A percentile compares a stretch with the other conserved stretches of the same genome.
These are phyloP conservation scores for Chroicocephalus ridibundus DNA, from an alignment of 2,113 vertebrate species.

Conservation along the genomic window DNA sequence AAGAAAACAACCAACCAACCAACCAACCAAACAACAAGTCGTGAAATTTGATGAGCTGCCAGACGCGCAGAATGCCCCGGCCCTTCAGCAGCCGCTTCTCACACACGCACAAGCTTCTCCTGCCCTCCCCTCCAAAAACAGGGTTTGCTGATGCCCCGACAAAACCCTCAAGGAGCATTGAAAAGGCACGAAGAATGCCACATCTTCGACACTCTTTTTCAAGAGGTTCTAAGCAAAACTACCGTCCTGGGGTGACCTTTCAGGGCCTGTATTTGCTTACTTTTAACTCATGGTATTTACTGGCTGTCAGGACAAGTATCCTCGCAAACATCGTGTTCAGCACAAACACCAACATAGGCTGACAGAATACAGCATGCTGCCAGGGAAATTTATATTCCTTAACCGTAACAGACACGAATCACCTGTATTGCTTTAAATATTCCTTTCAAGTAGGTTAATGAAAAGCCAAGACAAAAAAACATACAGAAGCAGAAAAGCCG, in stretches of 20 bases:
- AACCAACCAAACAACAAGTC: rapidly evolving
- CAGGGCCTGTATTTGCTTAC: background rate
- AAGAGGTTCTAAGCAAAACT: background rate
- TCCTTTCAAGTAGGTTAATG: background rate
- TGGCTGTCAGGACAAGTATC: background rate
- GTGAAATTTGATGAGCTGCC: rapidly evolving
- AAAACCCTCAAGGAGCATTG: background rate
- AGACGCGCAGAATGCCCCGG: too few species aligned
- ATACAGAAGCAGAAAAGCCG: background rate
- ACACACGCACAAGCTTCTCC: background rate
- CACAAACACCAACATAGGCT: background rate
- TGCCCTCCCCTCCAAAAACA: rapidly evolving
- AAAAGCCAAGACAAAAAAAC: background rate
- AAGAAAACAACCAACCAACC: background rate
- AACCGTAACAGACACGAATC: background rate
- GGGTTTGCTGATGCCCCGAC: background rate
- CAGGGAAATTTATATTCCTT: background rate
- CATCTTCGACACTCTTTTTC: background rate
- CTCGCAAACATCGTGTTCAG: background rate
- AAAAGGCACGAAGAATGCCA: background rate
- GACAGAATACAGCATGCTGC: background rate
- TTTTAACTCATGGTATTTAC: background rate
- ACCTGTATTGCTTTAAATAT: background rate
- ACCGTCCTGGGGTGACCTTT: background rate
- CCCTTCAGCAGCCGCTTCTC: background rate